Percentiles rank a stretch among this genome's conserved stretches.
Conservation (phyloP, 2,888 invertebrate genomes). For the Escarpia spicata region DNA sequence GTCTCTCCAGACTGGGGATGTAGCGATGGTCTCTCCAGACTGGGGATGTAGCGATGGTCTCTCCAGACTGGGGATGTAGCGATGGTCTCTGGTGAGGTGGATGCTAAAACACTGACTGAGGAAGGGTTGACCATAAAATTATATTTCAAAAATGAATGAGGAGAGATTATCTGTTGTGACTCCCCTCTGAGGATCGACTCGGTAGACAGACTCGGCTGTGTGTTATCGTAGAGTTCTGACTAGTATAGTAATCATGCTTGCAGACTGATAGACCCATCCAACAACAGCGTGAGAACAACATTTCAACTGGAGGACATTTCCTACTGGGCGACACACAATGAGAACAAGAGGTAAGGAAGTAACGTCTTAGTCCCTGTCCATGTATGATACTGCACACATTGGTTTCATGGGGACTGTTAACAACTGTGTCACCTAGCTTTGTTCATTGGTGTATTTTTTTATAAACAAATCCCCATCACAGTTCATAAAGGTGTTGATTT, state of each 20-base stretch:
- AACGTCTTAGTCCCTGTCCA: background rate
- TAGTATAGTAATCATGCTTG: constrained; percentile 21
- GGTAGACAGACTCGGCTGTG: background rate
- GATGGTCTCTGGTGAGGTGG: background rate
- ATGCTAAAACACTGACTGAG: no score
- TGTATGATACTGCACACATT: no score
- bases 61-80: no score
- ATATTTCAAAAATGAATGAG: no score
- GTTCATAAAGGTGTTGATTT: no score
- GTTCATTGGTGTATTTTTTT: no score
- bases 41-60: background rate
- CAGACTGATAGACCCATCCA: constrained; percentile 62
- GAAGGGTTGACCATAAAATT: no score
- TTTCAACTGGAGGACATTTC: constrained; percentile 63
- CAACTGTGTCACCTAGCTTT: no score
- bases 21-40: background rate
- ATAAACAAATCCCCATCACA: no score
- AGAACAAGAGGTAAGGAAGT: constrained; percentile 60
- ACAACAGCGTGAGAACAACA: constrained; percentile 55
- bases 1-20: background rate
- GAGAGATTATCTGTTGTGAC: no score
- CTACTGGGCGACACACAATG: constrained; percentile 64
- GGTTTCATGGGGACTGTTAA: no score
- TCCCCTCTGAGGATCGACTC: no score
- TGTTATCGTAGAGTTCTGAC: background rate